Base-by-base conservation (phyloP, 2,113 vertebrate species). In the Chrysochloris asiatica region DNA sequence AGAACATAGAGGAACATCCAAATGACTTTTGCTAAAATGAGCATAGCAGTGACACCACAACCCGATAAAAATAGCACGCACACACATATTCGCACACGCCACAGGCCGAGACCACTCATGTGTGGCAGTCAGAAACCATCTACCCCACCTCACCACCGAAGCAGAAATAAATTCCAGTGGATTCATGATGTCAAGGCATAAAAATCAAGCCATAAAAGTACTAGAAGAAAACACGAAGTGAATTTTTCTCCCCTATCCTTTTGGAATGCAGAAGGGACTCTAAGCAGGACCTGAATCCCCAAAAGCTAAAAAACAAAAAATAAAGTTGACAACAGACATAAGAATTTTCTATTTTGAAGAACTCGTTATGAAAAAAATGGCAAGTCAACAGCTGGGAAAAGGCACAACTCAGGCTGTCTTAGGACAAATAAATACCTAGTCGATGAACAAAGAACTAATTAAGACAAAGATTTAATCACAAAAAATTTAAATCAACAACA, bases 91-190 rank as follows among this genome's bases (percentile, higher is more conserved):
- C 77, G 36, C 87, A 21, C 73, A 12, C 0, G 13, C 65, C 3
- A 11, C 0, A 6, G 54, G 4, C 30, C 38, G 4, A 8, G 47
- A 81, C 63, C 71, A 1, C 24, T 0, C 0, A 13, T 3, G 8
- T 0, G 0, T 0, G 1, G 43, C 61, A 0, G 0, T 4, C 24
- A 26, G 21, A 67, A 47, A 0, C 63, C 36, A 13, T 2, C 0
- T 0, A 5, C 71, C 38, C 73, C 1, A 22, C 48, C 88, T 69
- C 8, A 0, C 36, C 1, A 26, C 24, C 28, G 2, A 59, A 47
- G n/a, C 26, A 3, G 2, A 48, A 30, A 81, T n/a, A 26, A 69
- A 73, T 87, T 56, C 90, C 78, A 63, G 12, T 0, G 41, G 50
- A 86, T 22, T 77, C 38, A 59, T 19, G 33, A 73, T 63, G 24